Conservation (phyloP, 1,140 invertebrate species). For the Leucophenga varia region DNA sequence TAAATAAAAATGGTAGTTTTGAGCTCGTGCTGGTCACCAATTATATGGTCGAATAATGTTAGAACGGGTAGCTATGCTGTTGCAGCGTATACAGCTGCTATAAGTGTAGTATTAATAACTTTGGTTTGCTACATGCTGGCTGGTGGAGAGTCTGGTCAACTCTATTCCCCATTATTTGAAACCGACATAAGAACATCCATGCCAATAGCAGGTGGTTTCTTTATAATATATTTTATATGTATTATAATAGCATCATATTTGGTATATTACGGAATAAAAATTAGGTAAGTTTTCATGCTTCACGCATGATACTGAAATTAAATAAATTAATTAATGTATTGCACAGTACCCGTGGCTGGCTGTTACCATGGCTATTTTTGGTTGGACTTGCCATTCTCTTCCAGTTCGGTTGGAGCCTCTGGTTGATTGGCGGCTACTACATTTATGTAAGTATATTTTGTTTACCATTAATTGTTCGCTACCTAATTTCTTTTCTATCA, state of each 20-base stretch:
- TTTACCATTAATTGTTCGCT: too few species aligned
- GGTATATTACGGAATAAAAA: conserved; percentile 57
- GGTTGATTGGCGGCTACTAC: conserved; percentile 80
- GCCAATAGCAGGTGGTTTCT: conserved; percentile 67
- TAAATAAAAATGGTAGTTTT: conserved; percentile 69
- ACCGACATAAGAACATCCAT: conserved; percentile 74
- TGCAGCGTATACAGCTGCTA: conserved; percentile 72
- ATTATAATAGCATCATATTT: conserved; percentile 65
- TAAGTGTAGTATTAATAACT: conserved; percentile 71
- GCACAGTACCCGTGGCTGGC: conserved; percentile 63
- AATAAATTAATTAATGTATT: background rate
- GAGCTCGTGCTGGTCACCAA: conserved; percentile 79
- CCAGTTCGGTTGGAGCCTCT: conserved; percentile 74
- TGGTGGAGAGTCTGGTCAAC: conserved; percentile 79
- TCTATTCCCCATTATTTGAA: conserved; percentile 85
- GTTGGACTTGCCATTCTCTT: conserved; percentile 71
- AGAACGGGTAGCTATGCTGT: conserved; percentile 71
- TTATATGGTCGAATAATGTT: conserved; percentile 74
- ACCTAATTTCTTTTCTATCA: too few species aligned
- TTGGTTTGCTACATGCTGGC: conserved; percentile 71
- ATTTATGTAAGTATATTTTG: conserved; percentile 82
- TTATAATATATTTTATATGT: conserved; percentile 68
- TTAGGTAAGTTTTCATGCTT: conserved; percentile 49
- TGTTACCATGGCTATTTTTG: conserved; percentile 75
- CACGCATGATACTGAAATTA: background rate